Conservation (phyloP, 1,140 invertebrate genomes). For the Bursaphelenchus mucronatus region DNA sequence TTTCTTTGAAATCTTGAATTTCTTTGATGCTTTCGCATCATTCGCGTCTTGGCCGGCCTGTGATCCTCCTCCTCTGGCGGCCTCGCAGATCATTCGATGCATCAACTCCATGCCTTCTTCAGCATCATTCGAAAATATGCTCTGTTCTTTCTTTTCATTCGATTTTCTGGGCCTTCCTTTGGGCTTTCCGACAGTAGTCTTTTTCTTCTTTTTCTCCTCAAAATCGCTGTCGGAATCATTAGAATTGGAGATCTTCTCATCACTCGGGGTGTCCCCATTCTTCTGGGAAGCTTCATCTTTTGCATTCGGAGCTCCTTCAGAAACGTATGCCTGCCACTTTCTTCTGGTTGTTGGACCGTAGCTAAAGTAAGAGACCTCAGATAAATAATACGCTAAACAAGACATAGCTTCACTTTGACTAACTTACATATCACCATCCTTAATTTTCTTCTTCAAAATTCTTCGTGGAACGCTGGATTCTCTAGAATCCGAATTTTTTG, state of each 20-base stretch:
- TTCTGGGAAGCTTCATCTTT: not conserved
- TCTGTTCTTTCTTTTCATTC: conserved; percentile 8
- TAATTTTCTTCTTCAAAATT: conserved; percentile 8
- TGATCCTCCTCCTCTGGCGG: not conserved
- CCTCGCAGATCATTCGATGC: conserved; percentile 26
- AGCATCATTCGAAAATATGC: conserved; percentile 37
- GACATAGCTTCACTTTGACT: too few species aligned
- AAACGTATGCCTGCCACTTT: conserved; percentile 51
- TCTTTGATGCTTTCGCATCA: too few species aligned
- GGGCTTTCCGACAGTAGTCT: not conserved
- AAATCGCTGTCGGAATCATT: conserved; percentile 12
- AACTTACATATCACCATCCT: conserved; percentile 28
- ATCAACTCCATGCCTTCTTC: conserved; percentile 45
- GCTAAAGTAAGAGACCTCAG: conserved; percentile 15
- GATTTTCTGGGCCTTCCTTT: conserved; percentile 28
- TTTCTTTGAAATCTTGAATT: too few species aligned
- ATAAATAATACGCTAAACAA: too few species aligned
- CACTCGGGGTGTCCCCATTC: conserved; percentile 7
- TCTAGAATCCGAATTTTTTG: conserved; percentile 39
- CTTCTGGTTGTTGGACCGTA: conserved; percentile 51
- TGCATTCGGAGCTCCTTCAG: conserved; percentile 35
- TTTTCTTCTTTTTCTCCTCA: conserved; percentile 23
- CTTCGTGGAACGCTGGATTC: conserved; percentile 27
- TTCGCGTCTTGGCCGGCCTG: too few species aligned
- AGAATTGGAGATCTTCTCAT: conserved; percentile 26